Conservation (phyloP, 2,797 vertebrate species). For the Eidolon dupreanum region DNA sequence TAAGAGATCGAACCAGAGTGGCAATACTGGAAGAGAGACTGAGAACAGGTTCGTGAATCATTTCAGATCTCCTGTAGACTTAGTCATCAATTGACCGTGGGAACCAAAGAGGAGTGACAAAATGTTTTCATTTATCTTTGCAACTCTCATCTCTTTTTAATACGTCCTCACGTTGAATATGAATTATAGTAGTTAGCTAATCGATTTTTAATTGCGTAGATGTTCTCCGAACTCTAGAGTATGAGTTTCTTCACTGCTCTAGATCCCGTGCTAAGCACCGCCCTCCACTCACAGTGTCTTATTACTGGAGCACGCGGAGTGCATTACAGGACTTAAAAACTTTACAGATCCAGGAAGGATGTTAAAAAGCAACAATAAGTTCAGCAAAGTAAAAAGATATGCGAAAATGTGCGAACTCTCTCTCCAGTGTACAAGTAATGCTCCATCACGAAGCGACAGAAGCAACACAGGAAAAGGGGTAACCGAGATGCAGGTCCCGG, state of each 20-base stretch:
- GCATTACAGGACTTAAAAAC: background rate
- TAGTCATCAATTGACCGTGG: background rate
- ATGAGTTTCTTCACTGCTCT: background rate
- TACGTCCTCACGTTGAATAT: background rate
- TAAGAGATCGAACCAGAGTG: background rate
- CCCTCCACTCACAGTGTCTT: background rate
- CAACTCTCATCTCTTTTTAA: background rate
- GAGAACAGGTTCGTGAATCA: background rate
- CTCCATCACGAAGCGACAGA: background rate
- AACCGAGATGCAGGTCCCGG: background rate
- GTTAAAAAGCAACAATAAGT: background rate
- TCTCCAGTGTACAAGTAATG: background rate
- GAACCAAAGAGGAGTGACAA: background rate
- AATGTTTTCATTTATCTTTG: background rate
- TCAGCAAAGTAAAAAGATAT: background rate
- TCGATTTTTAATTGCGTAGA: background rate
- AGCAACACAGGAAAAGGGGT: background rate
- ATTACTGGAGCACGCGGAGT: background rate
- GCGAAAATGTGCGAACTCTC: background rate
- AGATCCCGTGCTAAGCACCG: background rate
- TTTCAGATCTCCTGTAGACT: background rate
- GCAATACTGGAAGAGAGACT: background rate
- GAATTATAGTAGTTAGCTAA: background rate
- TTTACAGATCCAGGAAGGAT: background rate
- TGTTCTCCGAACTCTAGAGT: background rate